Conservation (phyloP, 2,113 vertebrate genomes). For the Myotis davidii region DNA sequence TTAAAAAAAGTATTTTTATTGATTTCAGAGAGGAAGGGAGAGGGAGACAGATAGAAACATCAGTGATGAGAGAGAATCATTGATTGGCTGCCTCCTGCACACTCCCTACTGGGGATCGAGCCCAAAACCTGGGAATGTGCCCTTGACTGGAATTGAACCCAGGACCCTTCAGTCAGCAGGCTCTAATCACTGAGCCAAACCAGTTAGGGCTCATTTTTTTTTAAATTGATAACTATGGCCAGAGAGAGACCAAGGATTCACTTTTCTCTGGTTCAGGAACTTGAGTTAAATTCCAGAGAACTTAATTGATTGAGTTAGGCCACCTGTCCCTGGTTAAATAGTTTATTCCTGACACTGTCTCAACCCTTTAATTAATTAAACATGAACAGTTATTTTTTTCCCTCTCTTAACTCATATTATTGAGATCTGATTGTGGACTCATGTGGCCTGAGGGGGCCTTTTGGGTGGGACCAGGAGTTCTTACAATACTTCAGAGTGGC, state of each 20-base stretch:
- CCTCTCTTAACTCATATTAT: not conserved
- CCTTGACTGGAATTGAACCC: too few species aligned
- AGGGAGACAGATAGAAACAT: too few species aligned
- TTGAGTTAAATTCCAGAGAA: not conserved
- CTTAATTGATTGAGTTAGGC: not conserved
- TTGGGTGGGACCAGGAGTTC: not conserved
- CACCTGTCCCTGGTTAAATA: not conserved
- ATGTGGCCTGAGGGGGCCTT: not conserved
- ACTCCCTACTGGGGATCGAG: too few species aligned
- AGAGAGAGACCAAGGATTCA: not conserved
- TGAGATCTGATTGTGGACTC: not conserved
- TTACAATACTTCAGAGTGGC: not conserved
- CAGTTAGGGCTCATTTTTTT: not conserved
- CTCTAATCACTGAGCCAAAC: too few species aligned
- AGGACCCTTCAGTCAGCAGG: too few species aligned
- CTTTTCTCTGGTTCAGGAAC: not conserved
- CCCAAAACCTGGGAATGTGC: too few species aligned
- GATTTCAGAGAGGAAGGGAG: too few species aligned
- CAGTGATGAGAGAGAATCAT: too few species aligned
- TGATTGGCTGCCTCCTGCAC: too few species aligned
- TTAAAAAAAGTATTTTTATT: too few species aligned
- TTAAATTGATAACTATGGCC: not conserved
- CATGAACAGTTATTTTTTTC: not conserved
- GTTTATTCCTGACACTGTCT: conserved; percentile 26
- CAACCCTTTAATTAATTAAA: conserved; percentile 37